Base-by-base conservation (phyloP, 1,140 invertebrate species). In the Gyrodactylus salaris region DNA sequence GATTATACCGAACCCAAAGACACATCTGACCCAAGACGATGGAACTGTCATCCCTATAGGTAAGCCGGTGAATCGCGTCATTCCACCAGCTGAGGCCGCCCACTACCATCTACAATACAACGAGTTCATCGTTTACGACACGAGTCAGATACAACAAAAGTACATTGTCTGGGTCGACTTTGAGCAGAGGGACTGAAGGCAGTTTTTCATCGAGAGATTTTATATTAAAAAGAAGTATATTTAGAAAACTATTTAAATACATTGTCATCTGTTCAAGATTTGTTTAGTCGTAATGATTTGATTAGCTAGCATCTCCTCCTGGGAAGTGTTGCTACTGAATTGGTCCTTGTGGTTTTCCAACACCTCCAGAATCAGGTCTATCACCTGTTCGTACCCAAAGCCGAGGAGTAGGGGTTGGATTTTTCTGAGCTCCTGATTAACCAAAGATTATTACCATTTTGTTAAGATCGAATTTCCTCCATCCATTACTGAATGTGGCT, bases 101-200 rank as follows among this genome's bases (percentile, higher is more conserved):
- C 26, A 72, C n/a, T 24, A 16, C n/a, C 23, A 78, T 2, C 77
- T 82, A 1, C 79, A 79, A 75, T 82, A 82, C 76, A 82, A 82
- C 75, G 81, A 82, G 76, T 82, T 76, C 74, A 80, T 82, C 54
- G 81, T 82, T 1, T 82, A 82, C 74, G 77, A 81, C 74, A 78
- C 78, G 1, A 76, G 77, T 24, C 81, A 82, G 76, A 77, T 82
- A 20, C 77, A 77, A 74, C 80, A 81, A 77, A 78, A 77, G 74
- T 82, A 81, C 75, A 76, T 82, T 0, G 54, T 81, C 20, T 77
- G 81, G 75, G 76, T 80, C 1, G 77, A 81, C 70, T 82, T 82
- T 69, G 1, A 2, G 23, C 20, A 73, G 20, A 2, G 26, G 26
- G 23, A 23, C 23, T 71, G 26, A 25, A 69, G n/a, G n/a, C n/a